These are phyloP conservation scores for Vipera ursinii DNA, from an alignment of 2,797 vertebrate species.

Conservation along the genomic window DNA sequence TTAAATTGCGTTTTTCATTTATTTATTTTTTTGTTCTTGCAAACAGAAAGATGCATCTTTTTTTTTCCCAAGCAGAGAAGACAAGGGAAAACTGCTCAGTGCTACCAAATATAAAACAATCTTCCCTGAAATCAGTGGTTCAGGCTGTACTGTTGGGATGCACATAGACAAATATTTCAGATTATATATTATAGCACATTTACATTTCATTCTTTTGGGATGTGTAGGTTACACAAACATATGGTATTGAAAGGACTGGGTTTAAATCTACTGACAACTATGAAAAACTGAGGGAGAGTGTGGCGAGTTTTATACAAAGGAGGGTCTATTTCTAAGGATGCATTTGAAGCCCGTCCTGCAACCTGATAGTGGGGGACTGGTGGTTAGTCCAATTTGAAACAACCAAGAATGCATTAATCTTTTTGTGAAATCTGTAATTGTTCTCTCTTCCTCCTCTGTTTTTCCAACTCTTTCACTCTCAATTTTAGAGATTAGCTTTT, in stretches of 20 bases:
- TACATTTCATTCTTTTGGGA: background rate
- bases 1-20: slow-evolving; percentile 72
- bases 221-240: slow-evolving; percentile 31
- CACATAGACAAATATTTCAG: slow-evolving; percentile 52
- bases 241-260: slow-evolving; percentile 27
- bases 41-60: slow-evolving; percentile 59
- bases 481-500: slow-evolving; percentile 43
- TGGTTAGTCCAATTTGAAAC: background rate
- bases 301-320: background rate
- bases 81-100: slow-evolving; percentile 61
- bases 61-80: slow-evolving; percentile 13
- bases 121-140: slow-evolving; percentile 46
- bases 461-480: background rate
- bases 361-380: background rate
- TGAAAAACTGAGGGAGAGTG: slow-evolving; percentile 27
- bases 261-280: slow-evolving; percentile 40
- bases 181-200: slow-evolving; percentile 22
- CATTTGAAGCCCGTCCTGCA: slow-evolving; percentile 29
- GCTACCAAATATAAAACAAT: slow-evolving; percentile 64
- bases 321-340: background rate
- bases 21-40: slow-evolving; percentile 42
- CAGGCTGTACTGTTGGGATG: slow-evolving; percentile 50
- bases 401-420: slow-evolving; percentile 32
- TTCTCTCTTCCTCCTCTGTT: slow-evolving; percentile 16
- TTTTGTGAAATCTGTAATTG: slow-evolving; percentile 13